phyloP scores from a whole-genome alignment of 2,888 invertebrate species.

The Scotopteryx bipunctaria region DNA sequence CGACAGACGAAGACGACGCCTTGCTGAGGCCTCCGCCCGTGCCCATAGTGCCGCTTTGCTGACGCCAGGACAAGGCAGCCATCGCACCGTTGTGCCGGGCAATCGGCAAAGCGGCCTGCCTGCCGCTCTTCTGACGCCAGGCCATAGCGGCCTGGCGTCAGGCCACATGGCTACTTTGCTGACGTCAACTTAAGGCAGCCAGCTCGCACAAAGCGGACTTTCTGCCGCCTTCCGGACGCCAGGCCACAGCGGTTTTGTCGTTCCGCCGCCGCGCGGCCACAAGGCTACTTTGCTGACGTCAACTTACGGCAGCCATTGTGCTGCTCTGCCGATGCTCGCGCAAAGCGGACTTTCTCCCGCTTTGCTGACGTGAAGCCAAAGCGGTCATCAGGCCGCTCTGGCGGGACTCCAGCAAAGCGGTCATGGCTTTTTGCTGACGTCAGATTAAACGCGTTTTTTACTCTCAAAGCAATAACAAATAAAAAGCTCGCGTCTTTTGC shows the following conservation, averaged over 20 bases:
- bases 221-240: neutral
- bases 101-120: neutral
- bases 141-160: neutral
- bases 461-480: slow-evolving; percentile 3
- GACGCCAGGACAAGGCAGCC: slow-evolving; percentile 30
- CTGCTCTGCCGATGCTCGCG: neutral
- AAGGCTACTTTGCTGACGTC: neutral
- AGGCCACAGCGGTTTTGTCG: neutral
- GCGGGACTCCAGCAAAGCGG: slow-evolving; percentile 7
- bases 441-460: slow-evolving; percentile 8
- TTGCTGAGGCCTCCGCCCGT: slow-evolving; percentile 52
- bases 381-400: slow-evolving; percentile 10
- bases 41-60: slow-evolving; percentile 42
- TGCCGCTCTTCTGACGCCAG: neutral
- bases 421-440: slow-evolving; percentile 42
- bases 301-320: too few species aligned
- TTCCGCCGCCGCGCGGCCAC: neutral
- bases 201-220: neutral
- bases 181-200: too few species aligned
- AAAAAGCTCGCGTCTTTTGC: slow-evolving; percentile 13
- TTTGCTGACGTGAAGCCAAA: slow-evolving; percentile 40
- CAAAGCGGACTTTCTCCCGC: slow-evolving; percentile 33
- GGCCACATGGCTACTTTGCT: too few species aligned
- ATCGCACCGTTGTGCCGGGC: neutral
- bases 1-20: slow-evolving; percentile 50